Conservation (phyloP, 2,888 invertebrate genomes). For the Nephrocerus scutellatus region DNA sequence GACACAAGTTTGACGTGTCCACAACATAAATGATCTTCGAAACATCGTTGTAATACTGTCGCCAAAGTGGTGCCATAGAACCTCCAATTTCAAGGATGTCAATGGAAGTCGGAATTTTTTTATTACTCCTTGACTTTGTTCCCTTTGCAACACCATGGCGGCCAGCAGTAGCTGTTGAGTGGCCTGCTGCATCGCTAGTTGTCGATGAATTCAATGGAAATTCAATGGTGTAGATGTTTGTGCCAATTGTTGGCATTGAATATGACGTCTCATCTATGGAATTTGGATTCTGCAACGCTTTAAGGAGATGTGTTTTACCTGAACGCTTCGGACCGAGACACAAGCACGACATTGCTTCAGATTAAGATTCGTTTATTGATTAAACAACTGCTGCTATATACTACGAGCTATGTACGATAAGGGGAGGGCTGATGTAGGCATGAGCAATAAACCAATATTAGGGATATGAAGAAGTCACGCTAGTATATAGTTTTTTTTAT, state of each 20-base stretch:
- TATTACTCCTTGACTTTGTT: conserved; percentile 40
- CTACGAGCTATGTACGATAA: no score
- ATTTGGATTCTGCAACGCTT: conserved; percentile 62
- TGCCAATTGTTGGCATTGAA: conserved; percentile 73
- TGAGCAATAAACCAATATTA: no score
- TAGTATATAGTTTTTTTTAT: no score
- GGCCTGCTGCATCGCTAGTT: conserved; percentile 17
- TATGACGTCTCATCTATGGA: conserved; percentile 69
- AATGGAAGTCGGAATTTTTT: conserved; percentile 41
- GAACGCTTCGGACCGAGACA: conserved; percentile 75
- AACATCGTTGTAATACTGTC: conserved; percentile 61
- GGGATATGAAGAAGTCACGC: no score
- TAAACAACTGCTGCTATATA: conserved; percentile 4
- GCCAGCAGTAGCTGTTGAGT: conserved; percentile 6
- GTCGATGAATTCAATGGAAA: conserved; percentile 44
- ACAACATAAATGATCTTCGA: conserved; percentile 72
- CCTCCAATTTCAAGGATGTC: conserved; percentile 71
- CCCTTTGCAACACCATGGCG: conserved; percentile 1
- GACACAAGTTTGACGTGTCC: conserved; percentile 77
- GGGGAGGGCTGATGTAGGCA: no score
- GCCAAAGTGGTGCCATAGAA: conserved; percentile 75
- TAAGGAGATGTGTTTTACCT: conserved; percentile 73
- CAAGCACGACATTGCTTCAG: conserved; percentile 47
- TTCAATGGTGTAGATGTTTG: conserved; percentile 64
- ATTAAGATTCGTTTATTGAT: background rate